Conservation (phyloP, 92 coral and sea anemone genomes). For the Porites cylindrica region DNA sequence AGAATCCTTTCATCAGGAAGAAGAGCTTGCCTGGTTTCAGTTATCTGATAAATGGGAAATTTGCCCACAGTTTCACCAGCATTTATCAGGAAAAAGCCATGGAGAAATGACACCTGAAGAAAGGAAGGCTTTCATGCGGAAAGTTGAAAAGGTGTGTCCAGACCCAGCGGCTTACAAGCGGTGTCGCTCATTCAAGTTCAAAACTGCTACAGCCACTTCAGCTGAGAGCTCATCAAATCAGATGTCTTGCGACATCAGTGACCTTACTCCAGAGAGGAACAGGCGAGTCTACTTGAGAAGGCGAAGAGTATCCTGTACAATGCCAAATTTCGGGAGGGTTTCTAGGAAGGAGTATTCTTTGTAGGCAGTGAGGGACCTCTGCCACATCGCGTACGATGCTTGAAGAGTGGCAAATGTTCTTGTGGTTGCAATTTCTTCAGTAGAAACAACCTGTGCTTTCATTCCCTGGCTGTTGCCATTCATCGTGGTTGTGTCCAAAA, state of each 20-base stretch:
- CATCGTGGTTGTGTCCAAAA: slow-evolving; percentile 46
- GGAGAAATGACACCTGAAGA: slow-evolving; percentile 53
- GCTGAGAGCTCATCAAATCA: neutral
- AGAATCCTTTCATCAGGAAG: slow-evolving; percentile 41
- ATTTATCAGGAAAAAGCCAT: slow-evolving; percentile 16
- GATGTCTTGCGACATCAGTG: slow-evolving; percentile 29
- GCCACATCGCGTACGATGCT: slow-evolving; percentile 52
- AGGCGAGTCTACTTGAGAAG: slow-evolving; percentile 42
- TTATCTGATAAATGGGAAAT: slow-evolving; percentile 64
- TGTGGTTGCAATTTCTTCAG: slow-evolving; percentile 53
- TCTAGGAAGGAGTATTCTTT: slow-evolving; percentile 50
- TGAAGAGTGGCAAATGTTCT: slow-evolving; percentile 59
- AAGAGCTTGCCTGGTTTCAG: slow-evolving; percentile 55
- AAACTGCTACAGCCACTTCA: neutral
- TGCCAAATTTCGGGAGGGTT: slow-evolving; percentile 39
- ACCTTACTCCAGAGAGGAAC: slow-evolving; percentile 48
- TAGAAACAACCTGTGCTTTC: slow-evolving; percentile 46
- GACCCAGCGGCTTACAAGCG: slow-evolving; percentile 52
- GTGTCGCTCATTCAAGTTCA: slow-evolving; percentile 35
- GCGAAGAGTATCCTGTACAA: slow-evolving; percentile 31
- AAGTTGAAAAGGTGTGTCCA: slow-evolving; percentile 36
- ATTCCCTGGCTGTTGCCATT: slow-evolving; percentile 58
- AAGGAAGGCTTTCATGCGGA: slow-evolving; percentile 30
- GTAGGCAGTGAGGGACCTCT: slow-evolving; percentile 64
- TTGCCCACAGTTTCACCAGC: slow-evolving; percentile 14